Evolutionary conservation across 2,888 invertebrate genomes (phyloP), one percentile per base, ranked within the genome.

Genomic region (Rhagium mordax): DNA sequence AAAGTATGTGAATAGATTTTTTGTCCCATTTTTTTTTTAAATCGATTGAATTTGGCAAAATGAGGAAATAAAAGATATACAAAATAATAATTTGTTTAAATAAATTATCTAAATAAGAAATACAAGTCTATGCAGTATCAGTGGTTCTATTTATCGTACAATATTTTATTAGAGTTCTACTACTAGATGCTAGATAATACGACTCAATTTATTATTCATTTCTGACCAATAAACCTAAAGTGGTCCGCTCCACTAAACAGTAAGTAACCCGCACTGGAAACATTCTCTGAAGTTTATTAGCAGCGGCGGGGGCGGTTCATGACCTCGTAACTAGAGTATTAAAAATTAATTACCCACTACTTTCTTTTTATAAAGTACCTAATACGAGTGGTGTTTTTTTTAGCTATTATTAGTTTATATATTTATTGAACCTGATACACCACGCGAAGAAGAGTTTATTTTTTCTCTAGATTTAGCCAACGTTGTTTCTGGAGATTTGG

Each of bases 221-320:
- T 51, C 60, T 65, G 68, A 68, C 77, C 71, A 77, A 77, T 77
- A 74, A 77, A 74, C 77, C 47, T 77, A 71, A 77, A 72, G 69
- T 69, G 67, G 71, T 70, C 47, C 33, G 49, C 33, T 20, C 57
- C 53, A 15, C 47, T 4, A 16, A 41, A 20, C 68, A 47, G 59
- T 21, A 41, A 41, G 41, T n/a, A 41, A 55, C 55, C 68, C 24
- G 47, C 10, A 57, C 33, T n/a, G 13, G 27, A 57, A 57, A 57
- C n/a, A 27, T 57, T 27, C 27, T 15, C n/a, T 13, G 41, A 41
- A 41, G 41, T 41, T 41, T 41, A 41, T 41, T 41, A 41, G 13
- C 41, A 41, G 41, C 4, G 55, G n/a, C 55, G 55, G 41, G 2
- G 55, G n/a, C 55, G 55, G 55, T 62, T 62, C 61, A 62, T 48